These are phyloP conservation scores for Tachina lurida DNA, from an alignment of 2,888 invertebrate genomes.

Conservation along the genomic window DNA sequence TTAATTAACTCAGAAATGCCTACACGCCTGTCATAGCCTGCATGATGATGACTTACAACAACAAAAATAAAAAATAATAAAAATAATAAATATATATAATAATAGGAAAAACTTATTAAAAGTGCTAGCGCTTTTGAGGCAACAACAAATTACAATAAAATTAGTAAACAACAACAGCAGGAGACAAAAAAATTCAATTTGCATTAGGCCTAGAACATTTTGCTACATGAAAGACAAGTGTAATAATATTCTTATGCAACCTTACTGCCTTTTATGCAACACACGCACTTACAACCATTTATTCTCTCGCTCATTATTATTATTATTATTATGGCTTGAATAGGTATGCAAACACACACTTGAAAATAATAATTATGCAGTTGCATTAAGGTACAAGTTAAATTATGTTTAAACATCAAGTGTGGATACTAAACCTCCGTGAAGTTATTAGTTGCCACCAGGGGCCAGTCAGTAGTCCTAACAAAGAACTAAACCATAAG, in stretches of 20 bases:
- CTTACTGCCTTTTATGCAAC: slow-evolving; percentile 28
- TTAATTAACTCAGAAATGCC: slow-evolving; percentile 52
- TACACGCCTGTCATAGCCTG: slow-evolving; percentile 39
- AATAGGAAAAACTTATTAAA: neutral
- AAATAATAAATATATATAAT: too few relatives aligned
- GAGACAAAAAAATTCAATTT: slow-evolving; percentile 45
- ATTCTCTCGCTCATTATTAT: neutral
- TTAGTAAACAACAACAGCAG: slow-evolving; percentile 32
- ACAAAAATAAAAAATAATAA: neutral
- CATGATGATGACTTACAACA: slow-evolving; percentile 41
- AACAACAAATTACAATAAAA: slow-evolving; percentile 37
- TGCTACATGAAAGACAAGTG: slow-evolving; percentile 61
- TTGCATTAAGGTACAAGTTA: slow-evolving; percentile 41
- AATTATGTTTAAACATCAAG: slow-evolving; percentile 56
- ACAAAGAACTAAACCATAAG: slow-evolving; percentile 39
- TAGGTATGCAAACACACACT: slow-evolving; percentile 26
- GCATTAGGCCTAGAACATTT: slow-evolving; percentile 54
- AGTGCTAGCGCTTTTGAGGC: slow-evolving; percentile 15
- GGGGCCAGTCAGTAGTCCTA: slow-evolving; percentile 1
- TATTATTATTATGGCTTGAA: neutral
- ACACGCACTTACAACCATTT: slow-evolving; percentile 29
- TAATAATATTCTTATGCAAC: slow-evolving; percentile 52
- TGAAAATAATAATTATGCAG: slow-evolving; percentile 58
- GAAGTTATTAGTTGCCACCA: slow-evolving; percentile 30
- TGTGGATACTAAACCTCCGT: slow-evolving; percentile 21